phyloP scores from a whole-genome alignment of 2,113 vertebrate genomes.

The Nycticorax nycticorax region DNA sequence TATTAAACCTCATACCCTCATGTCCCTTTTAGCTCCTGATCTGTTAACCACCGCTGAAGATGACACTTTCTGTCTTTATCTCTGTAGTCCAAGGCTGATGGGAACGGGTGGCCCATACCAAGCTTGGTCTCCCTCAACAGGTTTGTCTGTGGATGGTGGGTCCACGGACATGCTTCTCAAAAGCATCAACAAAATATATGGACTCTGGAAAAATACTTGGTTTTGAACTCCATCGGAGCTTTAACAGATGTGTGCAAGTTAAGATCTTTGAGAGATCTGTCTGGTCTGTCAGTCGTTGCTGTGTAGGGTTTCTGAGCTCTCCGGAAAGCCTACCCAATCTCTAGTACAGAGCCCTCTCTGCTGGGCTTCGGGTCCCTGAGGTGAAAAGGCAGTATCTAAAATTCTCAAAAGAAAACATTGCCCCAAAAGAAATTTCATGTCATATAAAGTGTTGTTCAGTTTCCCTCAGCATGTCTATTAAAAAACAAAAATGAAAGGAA shows the following conservation, averaged over 20 bases:
- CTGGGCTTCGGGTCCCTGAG: not conserved
- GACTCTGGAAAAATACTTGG: not conserved
- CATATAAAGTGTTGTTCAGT: not conserved
- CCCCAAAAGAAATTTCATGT: not conserved
- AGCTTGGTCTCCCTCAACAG: not conserved
- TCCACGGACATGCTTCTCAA: not conserved
- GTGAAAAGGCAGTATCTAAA: not conserved
- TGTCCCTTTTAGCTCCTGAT: not conserved
- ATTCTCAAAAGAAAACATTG: not conserved
- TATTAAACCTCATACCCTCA: no score
- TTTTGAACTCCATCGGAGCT: not conserved
- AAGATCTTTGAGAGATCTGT: not conserved
- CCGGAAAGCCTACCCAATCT: not conserved
- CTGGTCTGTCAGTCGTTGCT: not conserved
- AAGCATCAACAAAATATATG: not conserved
- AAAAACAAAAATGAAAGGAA: not conserved
- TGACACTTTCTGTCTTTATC: not conserved
- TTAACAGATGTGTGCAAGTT: not conserved
- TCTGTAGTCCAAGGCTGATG: not conserved
- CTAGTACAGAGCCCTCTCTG: not conserved
- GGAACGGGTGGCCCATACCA: not conserved
- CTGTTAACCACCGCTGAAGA: not conserved
- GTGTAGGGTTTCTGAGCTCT: not conserved
- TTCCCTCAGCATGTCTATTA: not conserved
- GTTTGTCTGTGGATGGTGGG: not conserved